A percentile compares a stretch with the other conserved stretches of the same genome.
Conservation (phyloP, 2,797 vertebrate species). For the Thaleichthys pacificus region DNA sequence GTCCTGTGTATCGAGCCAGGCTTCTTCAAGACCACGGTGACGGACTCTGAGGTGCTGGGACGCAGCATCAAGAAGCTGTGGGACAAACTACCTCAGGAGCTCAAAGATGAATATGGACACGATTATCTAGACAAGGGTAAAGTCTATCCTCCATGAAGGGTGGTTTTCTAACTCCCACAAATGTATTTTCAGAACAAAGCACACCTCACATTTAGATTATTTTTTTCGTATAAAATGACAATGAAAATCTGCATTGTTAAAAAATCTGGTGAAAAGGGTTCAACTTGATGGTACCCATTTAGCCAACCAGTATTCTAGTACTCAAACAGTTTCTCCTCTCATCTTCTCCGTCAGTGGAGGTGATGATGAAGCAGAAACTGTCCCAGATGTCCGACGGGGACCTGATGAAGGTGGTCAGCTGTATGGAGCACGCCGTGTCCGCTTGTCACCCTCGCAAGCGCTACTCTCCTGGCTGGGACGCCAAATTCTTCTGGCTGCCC, state of each 20-base stretch:
- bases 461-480: constrained; percentile 86
- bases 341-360: constrained; percentile 36
- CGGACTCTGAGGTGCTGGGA: constrained; percentile 39
- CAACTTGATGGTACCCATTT: neutral
- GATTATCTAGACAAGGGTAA: constrained; percentile 59
- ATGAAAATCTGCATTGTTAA: too few relatives aligned
- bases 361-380: constrained; percentile 29
- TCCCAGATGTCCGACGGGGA: constrained; percentile 57
- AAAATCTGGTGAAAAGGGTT: too few relatives aligned
- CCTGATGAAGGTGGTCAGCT: constrained; percentile 77
- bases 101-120: constrained; percentile 69
- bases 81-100: constrained; percentile 68
- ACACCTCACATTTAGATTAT: neutral
- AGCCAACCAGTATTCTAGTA: neutral
- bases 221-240: neutral
- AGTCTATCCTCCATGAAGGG: neutral
- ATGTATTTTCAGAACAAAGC: neutral
- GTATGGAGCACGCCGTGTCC: constrained; percentile 85
- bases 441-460: constrained; percentile 78
- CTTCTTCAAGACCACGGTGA: constrained; percentile 75
- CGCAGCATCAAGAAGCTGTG: constrained; percentile 51
- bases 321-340: neutral
- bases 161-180: neutral
- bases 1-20: constrained; percentile 79
- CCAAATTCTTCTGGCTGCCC: constrained; percentile 85